Base-by-base conservation (phyloP, 2,888 invertebrate genomes). In the Synanthedon myopaeformis region DNA sequence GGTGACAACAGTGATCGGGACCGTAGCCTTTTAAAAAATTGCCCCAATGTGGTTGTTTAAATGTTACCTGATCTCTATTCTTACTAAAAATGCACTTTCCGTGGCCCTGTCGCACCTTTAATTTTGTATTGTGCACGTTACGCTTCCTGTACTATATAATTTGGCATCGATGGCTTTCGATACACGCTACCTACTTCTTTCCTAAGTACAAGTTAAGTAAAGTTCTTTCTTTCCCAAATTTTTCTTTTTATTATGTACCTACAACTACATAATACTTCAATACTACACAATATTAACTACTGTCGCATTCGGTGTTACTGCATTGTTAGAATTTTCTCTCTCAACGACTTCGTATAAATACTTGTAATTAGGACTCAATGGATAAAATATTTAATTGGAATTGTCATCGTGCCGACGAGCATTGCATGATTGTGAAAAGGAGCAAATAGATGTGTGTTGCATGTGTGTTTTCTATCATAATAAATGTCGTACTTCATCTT, bases 401-500 rank as follows among this genome's bases (percentile, higher is more conserved):
- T 62, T 65, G 71, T 70, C 68, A 67, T 61, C 66, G 71, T 56
- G 61, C 60, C 69, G 70, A 67, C 28, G 65, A 64, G 67, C 72
- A 76, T 74, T 85, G 87, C 87, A 87, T 87, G 87, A 82, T 79
- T 85, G 85, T 86, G 72, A 74, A 76, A 69, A 73, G 72, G 70
- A 75, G 72, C 65, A 74, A 69, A 76, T 84, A 85, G 83, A 79
- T 82, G 83, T 85, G 87, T 87, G 86, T 86, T 85, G 85, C 84
- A 85, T 86, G 85, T 85, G 85, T 86, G 82, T 86, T 73, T 71
- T 67, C 73, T 72, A 74, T 72, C 68, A 72, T 79, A 68, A 76
- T 85, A 75, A 68, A 79, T 85, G 85, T 86, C 87, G 86, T 86
- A 83, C 82, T 79, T 82, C 82, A 83, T 85, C 83, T 83, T 79